Base-by-base conservation (phyloP, 2,113 vertebrate species). In the Cyanoramphus novaezelandiae region DNA sequence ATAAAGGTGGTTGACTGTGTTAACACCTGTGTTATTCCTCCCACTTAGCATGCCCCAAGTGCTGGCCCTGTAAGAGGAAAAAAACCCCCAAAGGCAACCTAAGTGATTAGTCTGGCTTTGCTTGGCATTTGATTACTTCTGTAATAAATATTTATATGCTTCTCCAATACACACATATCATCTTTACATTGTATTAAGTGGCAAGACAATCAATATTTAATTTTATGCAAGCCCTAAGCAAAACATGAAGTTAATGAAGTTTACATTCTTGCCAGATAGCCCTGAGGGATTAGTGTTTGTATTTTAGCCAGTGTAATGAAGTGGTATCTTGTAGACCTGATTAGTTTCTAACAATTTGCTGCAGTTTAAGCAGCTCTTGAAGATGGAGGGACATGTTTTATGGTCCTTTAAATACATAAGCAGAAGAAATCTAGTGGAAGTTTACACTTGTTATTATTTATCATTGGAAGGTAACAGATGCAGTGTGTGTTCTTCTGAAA, bases 171-270 rank as follows among this genome's bases (percentile, higher is more conserved):
- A 50, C 50, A 70, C 29, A 2, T 79, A 69, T 46, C n/a, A 68
- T 93, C 90, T 93, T 83, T 92, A 78, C 65, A 52, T 92, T 68
- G 72, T 68, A 55, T 83, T 78, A 92, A 75, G 43, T 11, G 20
- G 10, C 4, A 17, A 81, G 86, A 88, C 57, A 78, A 85, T 92
- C 92, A 94, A 65, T 94, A 92, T 88, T 95, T 93, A 78, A 71
- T 93, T 86, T 96, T 83, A 78, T 92, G 79, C 82, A 83, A 86
- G 55, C 82, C 3, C 4, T 75, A 84, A 90, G 90, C 76, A 93
- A 94, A 96, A 90, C 68, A 86, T 71, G 60, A 60, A 78, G 64
- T 78, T 94, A 94, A 94, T 88, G 77, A 96, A 92, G 71, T 88
- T 94, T 88, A 67, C 49, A 39, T 93, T 75, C 79, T 60, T 93